These are phyloP conservation scores for Idaea dimidiata DNA, from an alignment of 2,888 invertebrate genomes.

Conservation along the genomic window DNA sequence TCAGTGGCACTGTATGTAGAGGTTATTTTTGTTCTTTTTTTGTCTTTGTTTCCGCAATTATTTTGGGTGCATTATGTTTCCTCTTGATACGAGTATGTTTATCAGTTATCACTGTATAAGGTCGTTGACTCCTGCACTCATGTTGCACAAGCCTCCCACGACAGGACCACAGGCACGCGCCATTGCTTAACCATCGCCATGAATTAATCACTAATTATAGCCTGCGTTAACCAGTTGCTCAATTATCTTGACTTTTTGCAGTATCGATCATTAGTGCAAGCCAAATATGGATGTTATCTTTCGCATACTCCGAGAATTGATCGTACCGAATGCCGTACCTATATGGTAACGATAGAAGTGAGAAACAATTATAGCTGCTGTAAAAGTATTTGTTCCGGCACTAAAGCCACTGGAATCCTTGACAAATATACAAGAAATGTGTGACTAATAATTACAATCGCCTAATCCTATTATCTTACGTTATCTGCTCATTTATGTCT, in stretches of 20 bases:
- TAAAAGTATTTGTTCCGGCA: neutral
- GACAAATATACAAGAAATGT: neutral
- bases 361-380: neutral
- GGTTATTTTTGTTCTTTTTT: too few species aligned
- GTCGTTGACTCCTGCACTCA: conserved; percentile 10
- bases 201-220: conserved; percentile 9
- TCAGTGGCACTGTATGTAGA: too few species aligned
- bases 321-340: neutral
- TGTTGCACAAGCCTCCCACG: conserved; percentile 4
- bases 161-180: neutral
- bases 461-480: neutral
- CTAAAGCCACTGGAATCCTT: neutral
- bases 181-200: conserved; percentile 12
- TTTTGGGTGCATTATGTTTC: neutral
- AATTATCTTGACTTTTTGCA: conserved; percentile 19
- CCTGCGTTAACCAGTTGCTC: conserved; percentile 18
- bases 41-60: neutral
- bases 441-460: neutral
- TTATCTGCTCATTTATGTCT: neutral
- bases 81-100: neutral
- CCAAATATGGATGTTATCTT: neutral
- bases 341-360: neutral
- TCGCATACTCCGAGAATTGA: neutral
- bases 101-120: conserved; percentile 14
- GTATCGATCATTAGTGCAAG: conserved; percentile 15